phyloP scores from a whole-genome alignment of 2,113 vertebrate species.

The Oncorhynchus keta region DNA sequence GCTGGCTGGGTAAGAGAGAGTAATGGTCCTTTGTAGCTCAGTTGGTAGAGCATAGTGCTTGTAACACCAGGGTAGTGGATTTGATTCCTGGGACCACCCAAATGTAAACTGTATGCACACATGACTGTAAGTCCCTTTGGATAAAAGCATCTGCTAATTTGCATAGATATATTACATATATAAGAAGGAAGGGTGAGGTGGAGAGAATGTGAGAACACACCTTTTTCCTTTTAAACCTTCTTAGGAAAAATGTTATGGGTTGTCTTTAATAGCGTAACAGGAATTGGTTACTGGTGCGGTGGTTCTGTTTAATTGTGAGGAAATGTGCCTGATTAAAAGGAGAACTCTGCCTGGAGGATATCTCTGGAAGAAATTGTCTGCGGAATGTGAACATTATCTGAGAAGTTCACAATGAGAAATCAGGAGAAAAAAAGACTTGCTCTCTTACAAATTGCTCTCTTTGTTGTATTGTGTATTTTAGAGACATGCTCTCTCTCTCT shows the following conservation, averaged over 20 bases:
- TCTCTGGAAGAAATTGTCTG: slow-evolving; percentile 29
- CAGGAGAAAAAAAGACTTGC: neutral
- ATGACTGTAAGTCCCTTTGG: too few relatives aligned
- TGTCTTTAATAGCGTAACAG: slow-evolving; percentile 29
- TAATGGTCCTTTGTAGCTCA: too few relatives aligned
- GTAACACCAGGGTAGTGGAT: too few relatives aligned
- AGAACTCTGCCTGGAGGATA: slow-evolving; percentile 4
- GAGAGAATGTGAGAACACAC: slow-evolving; percentile 44
- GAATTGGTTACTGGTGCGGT: slow-evolving; percentile 13
- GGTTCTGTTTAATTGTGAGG: slow-evolving; percentile 37
- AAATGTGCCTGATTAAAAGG: slow-evolving; percentile 60
- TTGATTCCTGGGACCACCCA: too few relatives aligned
- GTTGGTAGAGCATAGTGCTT: too few relatives aligned
- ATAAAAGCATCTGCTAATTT: too few relatives aligned
- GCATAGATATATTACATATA: too few relatives aligned
- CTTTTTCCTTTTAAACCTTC: slow-evolving; percentile 25
- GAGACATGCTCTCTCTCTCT: too few relatives aligned
- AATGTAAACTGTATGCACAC: too few relatives aligned
- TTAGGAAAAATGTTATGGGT: slow-evolving; percentile 12
- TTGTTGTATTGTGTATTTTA: too few relatives aligned
- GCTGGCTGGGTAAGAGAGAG: neutral
- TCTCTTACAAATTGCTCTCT: neutral
- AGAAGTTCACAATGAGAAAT: neutral
- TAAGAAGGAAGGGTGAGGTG: neutral
- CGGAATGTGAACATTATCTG: slow-evolving; percentile 20